Percentiles rank a stretch among this genome's conserved stretches.
These are phyloP conservation scores for Montifringilla adamsi DNA, from an alignment of 2,113 vertebrate genomes.

Conservation along the genomic window DNA sequence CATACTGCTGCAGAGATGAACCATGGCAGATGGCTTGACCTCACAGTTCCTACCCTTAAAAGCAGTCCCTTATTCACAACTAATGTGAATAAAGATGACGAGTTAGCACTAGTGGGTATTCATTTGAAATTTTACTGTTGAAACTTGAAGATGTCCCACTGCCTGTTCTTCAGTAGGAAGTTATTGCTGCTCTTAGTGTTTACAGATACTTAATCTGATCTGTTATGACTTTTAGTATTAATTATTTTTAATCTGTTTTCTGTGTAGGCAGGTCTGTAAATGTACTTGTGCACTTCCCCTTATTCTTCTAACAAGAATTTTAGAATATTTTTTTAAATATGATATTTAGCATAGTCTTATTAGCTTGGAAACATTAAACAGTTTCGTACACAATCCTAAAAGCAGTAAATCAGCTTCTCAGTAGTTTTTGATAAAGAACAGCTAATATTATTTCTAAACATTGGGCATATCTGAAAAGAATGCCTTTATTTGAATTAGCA, in stretches of 20 bases:
- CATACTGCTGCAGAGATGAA: not conserved
- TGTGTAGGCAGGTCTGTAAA: not conserved
- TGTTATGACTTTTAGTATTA: not conserved
- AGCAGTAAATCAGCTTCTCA: not conserved
- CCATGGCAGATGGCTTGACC: not conserved
- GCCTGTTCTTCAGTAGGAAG: conserved; percentile 36
- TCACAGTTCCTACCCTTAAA: not conserved
- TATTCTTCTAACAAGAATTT: not conserved
- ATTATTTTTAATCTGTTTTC: not conserved
- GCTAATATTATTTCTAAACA: not conserved
- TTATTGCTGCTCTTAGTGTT: conserved; percentile 52
- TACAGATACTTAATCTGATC: conserved; percentile 15
- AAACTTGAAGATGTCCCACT: conserved; percentile 36
- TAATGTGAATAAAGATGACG: not conserved
- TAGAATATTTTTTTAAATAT: not conserved
- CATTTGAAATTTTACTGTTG: conserved; percentile 49
- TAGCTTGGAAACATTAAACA: not conserved
- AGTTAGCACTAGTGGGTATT: conserved; percentile 12
- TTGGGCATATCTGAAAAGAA: not conserved
- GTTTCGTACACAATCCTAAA: not conserved
- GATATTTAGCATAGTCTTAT: not conserved
- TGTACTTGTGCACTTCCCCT: not conserved
- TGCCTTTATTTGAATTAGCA: not conserved
- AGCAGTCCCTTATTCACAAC: not conserved
- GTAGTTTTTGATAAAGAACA: conserved; percentile 20